Base-by-base conservation (phyloP, 2,888 invertebrate genomes). In the Notocelia uddmanniana region DNA sequence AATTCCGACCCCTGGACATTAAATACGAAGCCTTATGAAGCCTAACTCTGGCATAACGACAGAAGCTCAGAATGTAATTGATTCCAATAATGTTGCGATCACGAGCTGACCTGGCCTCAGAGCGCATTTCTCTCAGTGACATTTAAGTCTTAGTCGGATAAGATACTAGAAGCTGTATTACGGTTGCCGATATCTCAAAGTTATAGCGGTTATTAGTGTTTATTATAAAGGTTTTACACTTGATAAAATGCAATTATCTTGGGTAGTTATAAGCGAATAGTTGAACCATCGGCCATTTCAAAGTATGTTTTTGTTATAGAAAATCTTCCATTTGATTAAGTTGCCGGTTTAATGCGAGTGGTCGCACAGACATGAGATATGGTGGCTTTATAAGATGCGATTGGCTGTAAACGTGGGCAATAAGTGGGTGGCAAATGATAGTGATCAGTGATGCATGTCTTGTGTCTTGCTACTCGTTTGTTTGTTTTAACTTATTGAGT, bases 51-150 rank as follows among this genome's bases (percentile, higher is more conserved):
- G 19, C 23, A 55, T 50, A 54, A 59, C 66, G 48, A 68, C 72
- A 72, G 72, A 57, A 67, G 72, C 68, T 8, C 55, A 50, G 64
- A 66, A 50, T 55, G 67, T 67, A 68, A 66, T 69, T 69, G 67
- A 63, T 74, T 73, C 73, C 74, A 71, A 73, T 73, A 74, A 74
- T 73, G 74, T 70, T 60, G 21, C 52, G 69, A 70, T 73, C 74
- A 74, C 74, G 74, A 74, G 63, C 68, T 70, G 73, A 74, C 69
- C 74, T 64, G 68, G 21, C 73, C 64, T 54, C n/a, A n/a, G 50
- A 45, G 67, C 73, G 73, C 73, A 67, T 71, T 73, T 64, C 73
- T 57, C 73, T 68, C 63, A 52, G 74, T 73, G 74, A 73, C 74
- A 74, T 73, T 74, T 74, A 58, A n/a, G 26, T 55, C 45, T 74